These are phyloP conservation scores for Triplophysa bombifrons DNA, from an alignment of 2,797 vertebrate genomes.

Conservation along the genomic window DNA sequence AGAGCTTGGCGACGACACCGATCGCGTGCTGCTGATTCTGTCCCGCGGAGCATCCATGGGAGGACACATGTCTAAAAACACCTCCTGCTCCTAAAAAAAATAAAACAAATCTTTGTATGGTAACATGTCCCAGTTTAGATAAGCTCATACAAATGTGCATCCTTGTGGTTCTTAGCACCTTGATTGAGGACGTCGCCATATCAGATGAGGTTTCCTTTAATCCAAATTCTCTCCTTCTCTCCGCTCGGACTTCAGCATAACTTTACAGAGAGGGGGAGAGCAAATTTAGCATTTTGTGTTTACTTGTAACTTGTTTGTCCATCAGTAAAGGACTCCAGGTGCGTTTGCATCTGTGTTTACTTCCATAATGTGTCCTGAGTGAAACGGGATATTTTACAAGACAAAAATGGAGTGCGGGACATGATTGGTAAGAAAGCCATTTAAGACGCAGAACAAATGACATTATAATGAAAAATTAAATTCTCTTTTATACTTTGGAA, in stretches of 20 bases:
- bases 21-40: conserved; percentile 71
- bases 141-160: neutral
- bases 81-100: conserved; percentile 77
- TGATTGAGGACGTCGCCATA: conserved; percentile 73
- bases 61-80: conserved; percentile 76
- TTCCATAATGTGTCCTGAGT: neutral
- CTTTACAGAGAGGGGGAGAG: conserved; percentile 60
- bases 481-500: neutral
- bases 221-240: conserved; percentile 78
- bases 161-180: conserved; percentile 61
- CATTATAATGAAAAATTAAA: neutral
- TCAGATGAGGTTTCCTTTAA: conserved; percentile 77
- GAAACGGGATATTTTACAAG: neutral
- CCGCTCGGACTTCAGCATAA: conserved; percentile 82
- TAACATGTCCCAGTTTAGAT: neutral
- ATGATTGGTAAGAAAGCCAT: neutral
- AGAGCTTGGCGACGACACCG: conserved; percentile 81
- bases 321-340: neutral
- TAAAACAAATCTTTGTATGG: neutral
- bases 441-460: neutral
- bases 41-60: conserved; percentile 69
- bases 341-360: neutral
- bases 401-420: neutral
- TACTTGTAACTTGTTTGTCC: neutral
- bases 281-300: neutral